phyloP scores from a whole-genome alignment of 1,140 invertebrate species.

The Camponotus floridanus region DNA sequence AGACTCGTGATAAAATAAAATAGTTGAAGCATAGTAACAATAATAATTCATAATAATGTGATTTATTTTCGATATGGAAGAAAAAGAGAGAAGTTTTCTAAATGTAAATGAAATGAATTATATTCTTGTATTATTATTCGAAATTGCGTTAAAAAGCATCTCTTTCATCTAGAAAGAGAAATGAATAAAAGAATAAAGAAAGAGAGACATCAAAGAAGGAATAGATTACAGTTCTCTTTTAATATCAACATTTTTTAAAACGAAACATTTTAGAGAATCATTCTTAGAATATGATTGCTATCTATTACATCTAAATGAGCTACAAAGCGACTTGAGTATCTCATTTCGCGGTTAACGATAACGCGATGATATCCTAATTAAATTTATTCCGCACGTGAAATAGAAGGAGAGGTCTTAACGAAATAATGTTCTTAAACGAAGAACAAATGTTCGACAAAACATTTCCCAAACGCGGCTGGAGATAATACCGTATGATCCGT shows the following conservation, averaged over 20 bases:
- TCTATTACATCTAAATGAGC: not conserved
- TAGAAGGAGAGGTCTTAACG: constrained; percentile 25
- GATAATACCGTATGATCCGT: constrained; percentile 63
- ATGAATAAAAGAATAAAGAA: not conserved
- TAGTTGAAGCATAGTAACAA: no score
- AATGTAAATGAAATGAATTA: not conserved
- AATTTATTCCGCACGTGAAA: constrained; percentile 25
- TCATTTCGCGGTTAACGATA: not conserved
- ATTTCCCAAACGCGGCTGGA: not conserved
- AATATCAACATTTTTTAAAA: constrained; percentile 4
- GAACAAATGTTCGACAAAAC: constrained; percentile 66
- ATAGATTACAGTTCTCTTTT: not conserved
- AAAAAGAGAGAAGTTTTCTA: not conserved
- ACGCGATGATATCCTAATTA: constrained; percentile 29
- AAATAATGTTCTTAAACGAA: constrained; percentile 61
- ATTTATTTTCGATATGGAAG: not conserved
- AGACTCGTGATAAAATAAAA: not conserved
- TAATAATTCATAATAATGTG: not conserved
- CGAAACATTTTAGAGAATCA: not conserved
- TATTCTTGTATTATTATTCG: not conserved
- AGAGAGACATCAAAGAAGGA: not conserved
- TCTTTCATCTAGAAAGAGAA: not conserved
- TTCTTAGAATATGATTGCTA: not conserved
- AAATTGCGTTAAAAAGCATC: not conserved
- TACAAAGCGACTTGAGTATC: not conserved